phyloP scores from a whole-genome alignment of 2,797 vertebrate species.

The Xenops minutus region DNA sequence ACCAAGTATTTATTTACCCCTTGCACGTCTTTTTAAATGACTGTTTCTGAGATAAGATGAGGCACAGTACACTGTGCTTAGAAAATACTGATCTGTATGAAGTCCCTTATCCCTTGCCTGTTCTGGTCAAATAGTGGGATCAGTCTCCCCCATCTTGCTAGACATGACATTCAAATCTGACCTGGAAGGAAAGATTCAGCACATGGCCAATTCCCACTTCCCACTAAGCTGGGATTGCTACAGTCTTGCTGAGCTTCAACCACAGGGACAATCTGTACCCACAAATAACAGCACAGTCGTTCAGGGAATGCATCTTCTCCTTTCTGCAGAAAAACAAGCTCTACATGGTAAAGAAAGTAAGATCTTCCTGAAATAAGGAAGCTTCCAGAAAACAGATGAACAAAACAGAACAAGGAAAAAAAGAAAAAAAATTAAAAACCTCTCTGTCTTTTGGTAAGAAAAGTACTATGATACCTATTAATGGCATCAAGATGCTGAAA shows the following conservation, averaged over 20 bases:
- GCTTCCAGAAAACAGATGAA: neutral
- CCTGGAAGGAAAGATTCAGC: neutral
- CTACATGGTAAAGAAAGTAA: fast-evolving
- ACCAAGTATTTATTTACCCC: neutral
- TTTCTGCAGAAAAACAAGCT: neutral
- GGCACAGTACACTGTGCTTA: neutral
- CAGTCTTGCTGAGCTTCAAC: neutral
- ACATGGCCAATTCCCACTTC: neutral
- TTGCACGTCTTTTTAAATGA: neutral
- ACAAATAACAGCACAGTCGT: neutral
- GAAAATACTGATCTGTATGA: neutral
- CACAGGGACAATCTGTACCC: neutral
- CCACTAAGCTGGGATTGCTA: neutral
- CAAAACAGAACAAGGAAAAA: neutral
- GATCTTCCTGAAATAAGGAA: neutral
- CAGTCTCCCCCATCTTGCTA: neutral
- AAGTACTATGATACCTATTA: neutral
- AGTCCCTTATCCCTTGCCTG: neutral
- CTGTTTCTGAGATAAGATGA: neutral
- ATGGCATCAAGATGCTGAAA: neutral
- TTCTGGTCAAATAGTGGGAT: neutral
- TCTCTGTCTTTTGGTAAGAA: neutral
- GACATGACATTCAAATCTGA: neutral
- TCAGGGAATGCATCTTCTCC: neutral
- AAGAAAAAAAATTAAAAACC: neutral